These are phyloP conservation scores for Anastrepha ludens DNA, from an alignment of 1,140 invertebrate genomes.

Conservation along the genomic window DNA sequence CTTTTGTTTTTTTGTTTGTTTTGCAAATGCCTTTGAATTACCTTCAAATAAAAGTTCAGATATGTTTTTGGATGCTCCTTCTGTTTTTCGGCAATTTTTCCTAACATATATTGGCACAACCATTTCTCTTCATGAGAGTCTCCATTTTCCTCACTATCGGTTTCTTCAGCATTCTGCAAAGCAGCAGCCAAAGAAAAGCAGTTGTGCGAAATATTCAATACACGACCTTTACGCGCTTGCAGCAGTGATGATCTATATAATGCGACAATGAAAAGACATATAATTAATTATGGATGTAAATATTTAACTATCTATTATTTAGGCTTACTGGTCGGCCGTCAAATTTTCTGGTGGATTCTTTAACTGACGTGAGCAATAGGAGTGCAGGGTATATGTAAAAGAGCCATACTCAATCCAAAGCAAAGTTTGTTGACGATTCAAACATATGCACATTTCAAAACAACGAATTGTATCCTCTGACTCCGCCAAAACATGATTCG, in stretches of 20 bases:
- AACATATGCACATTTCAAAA: slow-evolving; percentile 60
- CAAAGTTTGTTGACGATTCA: slow-evolving; percentile 57
- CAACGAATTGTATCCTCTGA: slow-evolving; percentile 60
- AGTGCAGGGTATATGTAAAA: slow-evolving; percentile 60
- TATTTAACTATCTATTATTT: neutral
- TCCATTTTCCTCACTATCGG: slow-evolving; percentile 43
- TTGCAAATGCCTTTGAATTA: slow-evolving; percentile 30
- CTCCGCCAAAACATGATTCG: slow-evolving; percentile 48
- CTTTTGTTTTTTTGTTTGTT: neutral
- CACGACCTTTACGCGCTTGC: slow-evolving; percentile 45
- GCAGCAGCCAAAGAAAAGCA: slow-evolving; percentile 58
- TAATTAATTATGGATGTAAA: no score
- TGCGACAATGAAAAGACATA: no score
- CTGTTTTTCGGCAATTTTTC: slow-evolving; percentile 90
- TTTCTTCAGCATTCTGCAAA: slow-evolving; percentile 54
- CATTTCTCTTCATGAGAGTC: slow-evolving; percentile 61
- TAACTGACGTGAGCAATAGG: slow-evolving; percentile 59
- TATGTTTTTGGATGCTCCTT: slow-evolving; percentile 83
- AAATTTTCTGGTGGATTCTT: slow-evolving; percentile 54
- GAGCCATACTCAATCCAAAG: slow-evolving; percentile 64
- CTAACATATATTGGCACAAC: slow-evolving; percentile 62
- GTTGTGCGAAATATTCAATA: slow-evolving; percentile 58
- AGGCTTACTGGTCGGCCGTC: slow-evolving; percentile 44
- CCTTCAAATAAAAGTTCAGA: slow-evolving; percentile 86
- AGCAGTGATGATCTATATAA: slow-evolving; percentile 13